A percentile compares a stretch with the other conserved stretches of the same genome.
These are phyloP conservation scores for Drosophila lowei DNA, from an alignment of 1,140 invertebrate species.

Conservation along the genomic window DNA sequence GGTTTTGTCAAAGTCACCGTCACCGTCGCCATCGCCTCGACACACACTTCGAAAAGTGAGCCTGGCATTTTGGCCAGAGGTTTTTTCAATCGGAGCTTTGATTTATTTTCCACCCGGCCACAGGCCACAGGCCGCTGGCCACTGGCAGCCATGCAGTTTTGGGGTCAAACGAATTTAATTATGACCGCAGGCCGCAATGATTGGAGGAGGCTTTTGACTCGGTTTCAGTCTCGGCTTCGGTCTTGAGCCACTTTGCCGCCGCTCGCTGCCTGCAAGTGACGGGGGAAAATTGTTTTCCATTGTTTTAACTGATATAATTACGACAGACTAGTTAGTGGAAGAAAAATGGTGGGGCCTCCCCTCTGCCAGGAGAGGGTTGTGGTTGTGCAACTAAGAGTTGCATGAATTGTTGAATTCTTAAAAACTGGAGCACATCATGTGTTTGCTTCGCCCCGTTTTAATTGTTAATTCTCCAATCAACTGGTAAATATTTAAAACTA, in stretches of 20 bases:
- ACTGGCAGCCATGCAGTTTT: not conserved
- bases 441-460: conserved; percentile 10
- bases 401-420: conserved; percentile 35
- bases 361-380: too few species aligned
- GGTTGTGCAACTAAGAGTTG: conserved; percentile 4
- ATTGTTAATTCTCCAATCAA: conserved; percentile 31
- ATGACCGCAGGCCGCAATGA: conserved; percentile 34
- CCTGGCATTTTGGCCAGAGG: conserved; percentile 17
- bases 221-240: too few species aligned
- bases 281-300: conserved; percentile 18
- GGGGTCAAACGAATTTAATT: conserved; percentile 36
- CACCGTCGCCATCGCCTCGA: too few species aligned
- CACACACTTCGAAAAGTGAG: conserved; percentile 31
- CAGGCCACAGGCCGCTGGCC: too few species aligned
- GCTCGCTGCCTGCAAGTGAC: conserved; percentile 33
- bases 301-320: conserved; percentile 12
- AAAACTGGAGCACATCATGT: conserved; percentile 6
- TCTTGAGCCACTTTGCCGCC: not conserved
- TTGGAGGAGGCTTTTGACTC: not conserved
- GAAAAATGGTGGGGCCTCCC: not conserved
- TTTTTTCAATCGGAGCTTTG: conserved; percentile 1
- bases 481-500: conserved; percentile 36
- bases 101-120: too few species aligned
- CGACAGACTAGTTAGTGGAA: not conserved
- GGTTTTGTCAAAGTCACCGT: not conserved